A percentile compares a stretch with the other conserved stretches of the same genome.
Conservation (phyloP, 2,888 invertebrate species). For the Acleris holmiana region DNA sequence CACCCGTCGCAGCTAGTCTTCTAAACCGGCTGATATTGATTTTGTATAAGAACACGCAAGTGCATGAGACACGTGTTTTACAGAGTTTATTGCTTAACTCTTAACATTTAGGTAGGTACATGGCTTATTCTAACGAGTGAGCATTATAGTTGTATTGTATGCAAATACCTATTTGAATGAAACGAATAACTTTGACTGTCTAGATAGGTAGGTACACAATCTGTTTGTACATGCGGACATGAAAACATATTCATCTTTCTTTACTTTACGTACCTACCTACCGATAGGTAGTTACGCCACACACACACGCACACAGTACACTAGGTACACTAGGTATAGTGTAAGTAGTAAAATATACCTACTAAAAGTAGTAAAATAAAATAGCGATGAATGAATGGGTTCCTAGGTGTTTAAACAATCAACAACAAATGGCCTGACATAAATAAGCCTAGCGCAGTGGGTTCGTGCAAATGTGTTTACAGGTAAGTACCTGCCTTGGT, state of each 20-base stretch:
- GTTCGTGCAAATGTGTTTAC: too few species aligned
- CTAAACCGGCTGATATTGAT: constrained; percentile 63
- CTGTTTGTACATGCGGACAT: neutral
- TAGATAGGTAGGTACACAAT: neutral
- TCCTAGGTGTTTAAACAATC: too few species aligned
- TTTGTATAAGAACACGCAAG: constrained; percentile 53
- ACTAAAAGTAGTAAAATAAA: too few species aligned
- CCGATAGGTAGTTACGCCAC: too few species aligned
- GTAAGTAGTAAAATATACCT: too few species aligned
- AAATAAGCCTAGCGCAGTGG: too few species aligned
- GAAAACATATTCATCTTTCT: neutral
- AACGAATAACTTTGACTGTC: neutral
- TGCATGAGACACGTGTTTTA: constrained; percentile 47
- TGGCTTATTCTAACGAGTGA: neutral
- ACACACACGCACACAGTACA: too few species aligned
- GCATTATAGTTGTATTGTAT: neutral
- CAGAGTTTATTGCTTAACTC: constrained; percentile 25
- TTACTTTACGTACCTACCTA: too few species aligned
- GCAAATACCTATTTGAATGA: neutral
- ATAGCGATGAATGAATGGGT: too few species aligned
- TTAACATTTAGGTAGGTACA: constrained; percentile 21
- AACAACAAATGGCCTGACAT: too few species aligned
- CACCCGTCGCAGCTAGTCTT: constrained; percentile 58
- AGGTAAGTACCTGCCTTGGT: too few species aligned
- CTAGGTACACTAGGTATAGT: too few species aligned